Base-by-base conservation (phyloP, 2,797 vertebrate genomes). In the Muraenolepis orangiensis region DNA sequence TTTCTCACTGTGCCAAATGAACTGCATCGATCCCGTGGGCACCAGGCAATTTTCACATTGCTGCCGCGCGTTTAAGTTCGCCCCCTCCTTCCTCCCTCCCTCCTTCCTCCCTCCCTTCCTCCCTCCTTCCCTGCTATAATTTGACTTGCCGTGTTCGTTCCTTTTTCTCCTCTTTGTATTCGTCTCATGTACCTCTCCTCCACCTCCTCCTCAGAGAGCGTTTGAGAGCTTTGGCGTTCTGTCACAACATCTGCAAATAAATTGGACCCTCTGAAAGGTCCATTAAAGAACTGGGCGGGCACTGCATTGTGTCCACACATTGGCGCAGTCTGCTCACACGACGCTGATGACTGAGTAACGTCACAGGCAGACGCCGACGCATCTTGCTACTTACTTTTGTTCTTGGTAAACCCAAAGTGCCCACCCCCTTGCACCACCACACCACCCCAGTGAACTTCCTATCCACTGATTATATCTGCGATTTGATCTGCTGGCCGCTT, bases 21-120 rank as follows among this genome's bases (percentile, higher is more conserved):
- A 90, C 90, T 90, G 91, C 85, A 85, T 92, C 71, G 77, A 90
- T 93, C 91, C 88, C 76, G 81, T 84, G 89, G 83, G 83, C 86
- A 76, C 83, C 61, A 92, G 81, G 86, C 87, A 91, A 91, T 93
- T 92, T 81, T 87, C 80, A 76, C 70, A 80, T 92, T 84, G 87
- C 87, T 81, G 82, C 79, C 69, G 18, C 76, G 26, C 84, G 77
- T 87, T 57, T 87, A 79, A 90, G 84, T 79, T 79, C 79, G 30
- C 72, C 67, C 73, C 1, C 26, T 75, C 68, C 66, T 51, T 69
- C 73, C 78, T n/a, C n/a, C n/a, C n/a, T n/a, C 69, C 32, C 51
- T 16, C 23, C 29, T 61, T 42, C 66, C 40, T n/a, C 70, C 26
- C 73, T 31, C 36, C 34, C 57, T n/a, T 71, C 14, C 7, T 26